A percentile compares a stretch with the other conserved stretches of the same genome.
Conservation (phyloP, 2,888 invertebrate species). For the Artemia sp. region DNA sequence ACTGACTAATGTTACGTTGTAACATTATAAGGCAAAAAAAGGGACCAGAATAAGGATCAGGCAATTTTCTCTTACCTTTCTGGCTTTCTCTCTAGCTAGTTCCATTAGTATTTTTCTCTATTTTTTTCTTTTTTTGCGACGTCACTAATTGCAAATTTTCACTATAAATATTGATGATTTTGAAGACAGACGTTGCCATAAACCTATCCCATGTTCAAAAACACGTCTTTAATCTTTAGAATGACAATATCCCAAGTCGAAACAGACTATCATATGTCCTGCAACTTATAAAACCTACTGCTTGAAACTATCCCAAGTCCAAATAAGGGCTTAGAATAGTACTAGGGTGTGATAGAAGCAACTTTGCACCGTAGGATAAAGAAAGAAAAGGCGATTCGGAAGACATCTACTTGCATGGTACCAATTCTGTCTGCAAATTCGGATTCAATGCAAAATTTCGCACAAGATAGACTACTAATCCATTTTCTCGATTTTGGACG, state of each 20-base stretch:
- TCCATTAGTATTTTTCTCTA: too few relatives aligned
- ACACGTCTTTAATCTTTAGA: neutral
- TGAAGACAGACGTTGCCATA: neutral
- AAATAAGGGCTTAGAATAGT: neutral
- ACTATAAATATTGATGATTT: constrained; percentile 9
- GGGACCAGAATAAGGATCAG: too few relatives aligned
- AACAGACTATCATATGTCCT: neutral
- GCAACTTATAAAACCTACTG: neutral
- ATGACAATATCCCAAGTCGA: neutral
- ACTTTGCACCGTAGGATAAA: neutral
- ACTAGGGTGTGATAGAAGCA: neutral
- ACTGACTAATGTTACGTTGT: too few relatives aligned
- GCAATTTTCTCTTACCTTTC: too few relatives aligned
- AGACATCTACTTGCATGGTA: too few relatives aligned
- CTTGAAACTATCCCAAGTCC: neutral
- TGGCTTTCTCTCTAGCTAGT: too few relatives aligned
- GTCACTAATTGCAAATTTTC: constrained; percentile 4
- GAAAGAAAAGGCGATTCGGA: too few relatives aligned
- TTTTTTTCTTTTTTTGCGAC: neutral
- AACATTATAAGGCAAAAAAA: too few relatives aligned
- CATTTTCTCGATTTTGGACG: too few relatives aligned
- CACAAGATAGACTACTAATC: too few relatives aligned
- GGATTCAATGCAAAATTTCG: too few relatives aligned
- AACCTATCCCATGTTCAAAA: neutral
- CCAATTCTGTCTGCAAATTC: too few relatives aligned